Conservation (phyloP, 2,888 invertebrate genomes). For the Aleiodes alternator region DNA sequence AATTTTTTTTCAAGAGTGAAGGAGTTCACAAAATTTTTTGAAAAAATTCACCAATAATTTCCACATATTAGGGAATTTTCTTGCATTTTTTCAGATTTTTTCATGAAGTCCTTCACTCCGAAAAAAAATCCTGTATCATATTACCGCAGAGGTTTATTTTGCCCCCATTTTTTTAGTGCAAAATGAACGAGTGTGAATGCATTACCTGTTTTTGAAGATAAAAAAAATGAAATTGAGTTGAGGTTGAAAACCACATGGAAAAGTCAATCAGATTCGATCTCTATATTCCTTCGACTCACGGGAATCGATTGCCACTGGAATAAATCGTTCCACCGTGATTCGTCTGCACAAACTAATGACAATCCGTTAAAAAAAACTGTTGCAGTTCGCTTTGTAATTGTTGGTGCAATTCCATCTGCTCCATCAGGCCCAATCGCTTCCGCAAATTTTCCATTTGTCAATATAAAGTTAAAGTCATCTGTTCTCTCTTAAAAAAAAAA, state of each 20-base stretch:
- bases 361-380: conserved; percentile 2
- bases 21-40: too few relatives aligned
- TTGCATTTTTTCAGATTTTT: too few relatives aligned
- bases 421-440: conserved; percentile 11
- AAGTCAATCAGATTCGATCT: conserved; percentile 14
- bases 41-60: too few relatives aligned
- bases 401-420: neutral
- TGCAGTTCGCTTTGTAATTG: neutral
- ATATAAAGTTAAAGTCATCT: conserved; percentile 15
- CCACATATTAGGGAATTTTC: too few relatives aligned
- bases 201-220: too few relatives aligned
- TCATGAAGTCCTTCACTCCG: too few relatives aligned
- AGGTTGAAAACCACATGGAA: neutral
- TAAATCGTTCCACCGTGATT: conserved; percentile 60
- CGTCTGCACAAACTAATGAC: conserved; percentile 45
- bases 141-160: too few relatives aligned
- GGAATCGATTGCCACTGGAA: conserved; percentile 38
- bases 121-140: too few relatives aligned
- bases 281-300: neutral
- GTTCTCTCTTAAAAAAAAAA: neutral
- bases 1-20: too few relatives aligned
- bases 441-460: conserved; percentile 34
- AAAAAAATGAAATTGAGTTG: conserved; percentile 5
- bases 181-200: too few relatives aligned
- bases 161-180: too few relatives aligned